Base-by-base conservation (phyloP, 2,113 vertebrate genomes). In the Empidonax alnorum region DNA sequence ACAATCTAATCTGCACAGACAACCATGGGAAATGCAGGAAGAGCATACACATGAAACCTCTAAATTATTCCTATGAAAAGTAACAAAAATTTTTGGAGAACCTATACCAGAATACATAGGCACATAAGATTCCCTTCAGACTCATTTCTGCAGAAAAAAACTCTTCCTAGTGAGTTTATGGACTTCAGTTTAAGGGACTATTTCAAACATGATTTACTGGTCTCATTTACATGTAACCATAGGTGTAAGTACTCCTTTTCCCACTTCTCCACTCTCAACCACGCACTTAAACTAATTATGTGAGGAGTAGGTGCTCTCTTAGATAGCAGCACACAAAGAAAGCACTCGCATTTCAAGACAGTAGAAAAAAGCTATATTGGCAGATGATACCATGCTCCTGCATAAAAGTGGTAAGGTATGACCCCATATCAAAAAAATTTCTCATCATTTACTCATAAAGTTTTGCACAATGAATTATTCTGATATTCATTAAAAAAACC, bases 11-110 rank as follows among this genome's bases (percentile, higher is more conserved):
- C 31, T 65, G 5, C 35, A 67, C 15, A 89, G 67, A 55, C 6
- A 84, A 35, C 5, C 19, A 50, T 1, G 1, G 10, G 63, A 92
- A 91, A 77, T 37, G 9, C 10, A 81, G 12, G 12, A 73, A 69
- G 12, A 56, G 21, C 0, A 1, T 17, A 76, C 6, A 69, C 4
- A 19, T 1, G 33, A 58, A 30, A 1, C 0, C 5, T 44, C 9
- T 9, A 42, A 33, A 25, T 42, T 33, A 35, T 58, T 86, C 28
- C 22, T 77, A 35, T 0, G 24, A 33, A 56, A 42, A 50, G 5
- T 50, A 74, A 41, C 16, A 52, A 39, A 84, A 90, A 50, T 17
- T 62, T 12, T 6, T 24, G 6, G 10, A 58, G 28, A 63, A 68
- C 10, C 3, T 50, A 30, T 13, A 79, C 18, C 4, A 86, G 27